Evolutionary conservation across 2,797 vertebrate species (phyloP), one percentile per base, ranked within the genome.

Genomic region (Mormyrus hasselquistii): DNA sequence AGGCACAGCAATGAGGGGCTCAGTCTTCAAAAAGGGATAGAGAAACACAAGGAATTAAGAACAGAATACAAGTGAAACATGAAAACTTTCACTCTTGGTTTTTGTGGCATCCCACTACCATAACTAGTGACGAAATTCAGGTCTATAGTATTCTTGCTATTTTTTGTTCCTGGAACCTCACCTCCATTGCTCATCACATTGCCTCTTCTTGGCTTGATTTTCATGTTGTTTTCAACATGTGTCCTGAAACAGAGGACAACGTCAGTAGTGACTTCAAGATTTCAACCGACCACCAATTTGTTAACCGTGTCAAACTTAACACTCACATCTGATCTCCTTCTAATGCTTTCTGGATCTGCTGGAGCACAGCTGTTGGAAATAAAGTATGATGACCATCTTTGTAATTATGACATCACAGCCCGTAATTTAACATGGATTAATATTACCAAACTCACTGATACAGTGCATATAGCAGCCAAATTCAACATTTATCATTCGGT

Each of bases 271-370:
- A 53, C 25, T 25, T 52, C 22, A 12, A 52, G 47, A 47, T 65
- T 16, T n/a, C 22, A 41, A 52, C 29, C 2, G 49, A 38, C 52
- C 34, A 19, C 29, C 53, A 22, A 16, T 19, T 22, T 57, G 4
- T 19, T 9, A 57, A 38, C 29, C 5, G 34, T 8, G 16, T 57
- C 29, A 55, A 16, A 86, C 49, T 85, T 52, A 55, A 84, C 87
- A 96, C 98, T 97, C 93, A 99, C 98, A 90, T 96, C 89, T 96
- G 96, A 86, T 96, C 96, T 34, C 95, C 97, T 94, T 99, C 98
- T 93, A 99, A 95, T 7, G 98, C 98, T 93, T 96, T 98, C 94
- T 99, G 98, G 93, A 99, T 98, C 94, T 99, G 98, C 92, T 98
- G 97, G 90, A 99, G 97, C 89, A 99, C 98, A 90, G 95, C 98